Conservation (phyloP, 1,140 invertebrate species). For the Trichonephila clavipes region DNA sequence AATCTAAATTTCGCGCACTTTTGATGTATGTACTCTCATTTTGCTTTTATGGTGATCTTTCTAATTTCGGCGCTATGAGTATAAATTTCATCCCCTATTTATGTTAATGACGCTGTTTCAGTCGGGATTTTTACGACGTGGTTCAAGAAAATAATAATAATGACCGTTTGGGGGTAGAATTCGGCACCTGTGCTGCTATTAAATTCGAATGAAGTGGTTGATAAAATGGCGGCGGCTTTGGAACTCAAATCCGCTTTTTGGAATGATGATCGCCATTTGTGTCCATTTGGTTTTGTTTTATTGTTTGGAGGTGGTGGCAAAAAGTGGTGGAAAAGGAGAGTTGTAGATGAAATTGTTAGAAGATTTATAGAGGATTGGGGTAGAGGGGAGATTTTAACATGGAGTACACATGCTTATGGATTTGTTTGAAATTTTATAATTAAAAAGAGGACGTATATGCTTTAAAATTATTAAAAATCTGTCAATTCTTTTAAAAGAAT, state of each 20-base stretch:
- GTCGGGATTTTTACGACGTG: constrained; percentile 61
- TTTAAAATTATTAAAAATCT: no score
- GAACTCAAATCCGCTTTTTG: constrained; percentile 29
- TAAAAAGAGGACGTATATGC: no score
- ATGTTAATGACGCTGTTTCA: constrained; percentile 63
- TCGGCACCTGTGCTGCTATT: constrained; percentile 63
- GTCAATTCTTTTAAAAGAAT: no score
- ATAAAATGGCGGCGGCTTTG: constrained; percentile 17
- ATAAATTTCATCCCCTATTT: constrained; percentile 66
- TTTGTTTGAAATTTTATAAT: no score
- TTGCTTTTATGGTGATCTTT: constrained; percentile 65
- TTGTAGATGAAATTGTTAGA: no score
- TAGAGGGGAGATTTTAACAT: no score
- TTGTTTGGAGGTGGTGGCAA: background rate
- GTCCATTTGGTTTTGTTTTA: constrained; percentile 28
- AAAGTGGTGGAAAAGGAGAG: background rate
- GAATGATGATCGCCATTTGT: constrained; percentile 53
- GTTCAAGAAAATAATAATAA: constrained; percentile 71
- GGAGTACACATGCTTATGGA: no score
- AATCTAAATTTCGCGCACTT: constrained; percentile 23
- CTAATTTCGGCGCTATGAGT: constrained; percentile 43
- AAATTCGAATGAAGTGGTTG: constrained; percentile 71
- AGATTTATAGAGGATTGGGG: no score
- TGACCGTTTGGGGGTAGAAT: constrained; percentile 23
- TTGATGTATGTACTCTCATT: constrained; percentile 67